A percentile compares a stretch with the other conserved stretches of the same genome.
Evolutionary conservation across 2,888 invertebrate genomes (phyloP).

Genomic region (Coleophora flavipennella): DNA sequence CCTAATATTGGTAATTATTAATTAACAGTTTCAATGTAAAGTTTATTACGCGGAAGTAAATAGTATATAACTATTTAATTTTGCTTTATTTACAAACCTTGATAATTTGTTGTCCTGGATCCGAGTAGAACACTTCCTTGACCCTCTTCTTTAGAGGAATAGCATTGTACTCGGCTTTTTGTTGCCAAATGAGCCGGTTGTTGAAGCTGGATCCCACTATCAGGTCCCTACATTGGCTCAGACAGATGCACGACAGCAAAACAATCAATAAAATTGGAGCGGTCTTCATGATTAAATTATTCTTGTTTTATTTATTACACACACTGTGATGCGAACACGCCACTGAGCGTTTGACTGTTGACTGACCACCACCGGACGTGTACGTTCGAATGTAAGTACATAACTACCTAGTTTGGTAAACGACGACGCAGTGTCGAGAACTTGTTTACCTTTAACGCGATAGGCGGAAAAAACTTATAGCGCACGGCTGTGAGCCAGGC

Average conservation of each 20-base stretch:
- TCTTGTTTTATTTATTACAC: constrained; percentile 2
- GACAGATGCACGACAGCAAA: constrained; percentile 38
- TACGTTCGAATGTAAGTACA: background rate
- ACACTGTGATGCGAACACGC: constrained; percentile 26
- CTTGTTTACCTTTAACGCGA: constrained; percentile 34
- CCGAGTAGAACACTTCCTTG: constrained; percentile 58
- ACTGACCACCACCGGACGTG: background rate
- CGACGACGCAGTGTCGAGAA: constrained; percentile 18
- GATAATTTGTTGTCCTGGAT: constrained; percentile 59
- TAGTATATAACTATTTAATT: too few species aligned
- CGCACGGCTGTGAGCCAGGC: too few species aligned
- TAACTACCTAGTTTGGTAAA: constrained; percentile 11
- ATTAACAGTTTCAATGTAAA: too few species aligned
- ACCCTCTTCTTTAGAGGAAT: constrained; percentile 61
- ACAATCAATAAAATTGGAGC: constrained; percentile 36
- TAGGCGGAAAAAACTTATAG: constrained; percentile 34
- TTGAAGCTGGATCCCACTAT: constrained; percentile 62
- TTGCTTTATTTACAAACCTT: constrained; percentile 34
- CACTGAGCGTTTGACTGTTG: constrained; percentile 33
- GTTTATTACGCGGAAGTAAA: too few species aligned
- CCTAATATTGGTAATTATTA: too few species aligned
- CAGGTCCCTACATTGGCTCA: constrained; percentile 48
- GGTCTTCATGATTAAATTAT: constrained; percentile 36
- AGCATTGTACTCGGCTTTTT: constrained; percentile 57
- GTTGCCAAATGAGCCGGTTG: constrained; percentile 47